Evolutionary conservation across 2,888 invertebrate species (phyloP), one percentile per base, ranked within the genome.

Genomic region (Dryobotodes eremita): DNA sequence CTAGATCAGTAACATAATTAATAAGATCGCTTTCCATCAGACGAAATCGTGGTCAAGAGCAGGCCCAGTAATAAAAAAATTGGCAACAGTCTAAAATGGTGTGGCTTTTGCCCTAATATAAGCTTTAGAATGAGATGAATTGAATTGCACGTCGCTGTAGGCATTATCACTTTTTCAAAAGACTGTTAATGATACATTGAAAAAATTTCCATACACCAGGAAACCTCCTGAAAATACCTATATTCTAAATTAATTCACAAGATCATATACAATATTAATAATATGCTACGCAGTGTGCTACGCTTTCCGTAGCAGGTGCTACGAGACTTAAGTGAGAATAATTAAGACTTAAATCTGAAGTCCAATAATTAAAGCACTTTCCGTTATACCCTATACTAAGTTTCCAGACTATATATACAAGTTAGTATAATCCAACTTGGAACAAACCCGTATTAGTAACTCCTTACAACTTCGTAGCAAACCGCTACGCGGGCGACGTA

Each of bases 361-460:
- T 84, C 69, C 72, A 86, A 84, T 84, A 86, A 86, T 88, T 86
- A 75, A 80, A 87, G 80, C 82, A 77, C 78, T 82, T 82, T 62
- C 53, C 69, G 57, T 76, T 86, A 82, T 79, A 77, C 75, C 36
- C 70, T 81, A 73, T 84, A 86, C 61, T 78, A 81, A 84, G 82
- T 86, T 82, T 77, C 42, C 36, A 83, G 84, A 74, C 77, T 84
- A 86, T 87, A 79, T 86, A 84, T 82, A 86, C 68, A 85, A 88
- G 87, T 88, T 86, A 78, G 77, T 83, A 88, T 88, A 87, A 86
- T 88, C 77, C 85, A 82, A 88, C 75, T 87, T 79, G 81, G 77
- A 85, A 89, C 87, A 83, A 87, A 87, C 89, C 88, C 89, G 87
- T 88, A 89, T 88, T 89, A 87, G 88, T 83, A 88, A 85, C 87